Percentiles rank a stretch among this genome's conserved stretches.
phyloP scores from a whole-genome alignment of 2,113 vertebrate species.

The Sapayoa aenigma region DNA sequence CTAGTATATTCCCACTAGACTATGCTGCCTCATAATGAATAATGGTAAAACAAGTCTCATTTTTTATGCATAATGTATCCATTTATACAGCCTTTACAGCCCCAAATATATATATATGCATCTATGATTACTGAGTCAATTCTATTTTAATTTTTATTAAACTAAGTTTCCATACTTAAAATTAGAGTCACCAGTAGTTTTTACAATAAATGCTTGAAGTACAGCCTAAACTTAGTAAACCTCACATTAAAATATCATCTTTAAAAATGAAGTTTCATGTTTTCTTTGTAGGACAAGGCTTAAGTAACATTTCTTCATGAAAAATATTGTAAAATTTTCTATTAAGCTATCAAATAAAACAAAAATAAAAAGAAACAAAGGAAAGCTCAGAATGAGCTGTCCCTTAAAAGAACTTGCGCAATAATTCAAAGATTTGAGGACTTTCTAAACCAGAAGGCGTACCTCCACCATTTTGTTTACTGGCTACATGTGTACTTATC shows the following conservation, averaged over 20 bases:
- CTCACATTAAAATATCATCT: background rate
- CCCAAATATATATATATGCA: background rate
- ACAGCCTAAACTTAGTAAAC: background rate
- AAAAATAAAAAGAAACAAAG: background rate
- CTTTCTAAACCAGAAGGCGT: background rate
- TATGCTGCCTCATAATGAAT: slow-evolving; percentile 36
- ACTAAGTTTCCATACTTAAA: background rate
- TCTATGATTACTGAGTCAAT: background rate
- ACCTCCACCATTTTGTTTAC: background rate
- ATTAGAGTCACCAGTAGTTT: background rate
- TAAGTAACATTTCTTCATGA: background rate
- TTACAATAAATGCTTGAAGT: background rate
- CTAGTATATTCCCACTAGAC: slow-evolving; percentile 34
- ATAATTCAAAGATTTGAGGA: background rate
- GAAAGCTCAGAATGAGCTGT: background rate
- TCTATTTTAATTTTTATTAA: background rate
- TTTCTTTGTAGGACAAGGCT: background rate
- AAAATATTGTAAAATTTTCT: background rate
- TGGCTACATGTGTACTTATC: background rate
- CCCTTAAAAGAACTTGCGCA: background rate
- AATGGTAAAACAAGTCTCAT: slow-evolving; percentile 47
- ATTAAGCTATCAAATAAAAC: background rate
- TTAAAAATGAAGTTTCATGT: background rate
- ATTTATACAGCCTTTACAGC: slow-evolving; percentile 5
- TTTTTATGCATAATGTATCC: slow-evolving; percentile 38